Evolutionary conservation across 2,113 vertebrate species (phyloP), one percentile per base, ranked within the genome.

Genomic region (Hippopotamus amphibius): DNA sequence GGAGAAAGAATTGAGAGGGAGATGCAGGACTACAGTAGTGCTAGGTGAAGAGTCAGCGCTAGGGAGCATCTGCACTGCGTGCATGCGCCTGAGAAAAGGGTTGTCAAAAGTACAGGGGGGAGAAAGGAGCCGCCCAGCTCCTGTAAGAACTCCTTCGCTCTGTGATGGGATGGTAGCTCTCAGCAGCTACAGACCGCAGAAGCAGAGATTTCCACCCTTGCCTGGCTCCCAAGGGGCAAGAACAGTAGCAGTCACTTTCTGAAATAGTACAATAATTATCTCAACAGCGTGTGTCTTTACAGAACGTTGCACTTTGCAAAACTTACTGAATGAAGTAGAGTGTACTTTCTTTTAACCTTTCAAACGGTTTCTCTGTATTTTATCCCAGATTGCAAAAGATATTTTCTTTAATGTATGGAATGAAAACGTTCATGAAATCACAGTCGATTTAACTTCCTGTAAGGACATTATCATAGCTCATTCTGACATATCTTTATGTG

Each of bases 341-440:
- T 63, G 11, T 6, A 24, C 16, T 65, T 33, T 66, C 30, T 41
- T 90, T 46, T 53, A 72, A 43, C 22, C 26, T 80, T 66, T n/a
- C 48, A 16, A 57, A 80, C 13, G 1, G 26, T n/a, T 22, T 33
- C 12, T 55, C 4, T 22, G 15, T 28, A 57, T 53, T 59, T 88
- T 66, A 80, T 59, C 71, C 90, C 72, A 81, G 79, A 74, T 41
- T 66, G 66, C 46, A 33, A 88, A 92, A 66, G 61, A n/a, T 48
- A 57, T 50, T 65, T 90, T 53, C 33, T 74, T 65, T 92, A 61
- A 80, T 33, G 41, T 74, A 26, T 76, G 1, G 5, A 86, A 74
- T 74, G 43, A 74, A 94, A 96, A 72, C 57, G 16, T 92, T 96
- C 95, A 71, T 9, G 4, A 79, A 72, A 61, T 68, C 65, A 43